Base-by-base conservation (phyloP, 1,140 invertebrate species). In the Drosophila baimaii region DNA sequence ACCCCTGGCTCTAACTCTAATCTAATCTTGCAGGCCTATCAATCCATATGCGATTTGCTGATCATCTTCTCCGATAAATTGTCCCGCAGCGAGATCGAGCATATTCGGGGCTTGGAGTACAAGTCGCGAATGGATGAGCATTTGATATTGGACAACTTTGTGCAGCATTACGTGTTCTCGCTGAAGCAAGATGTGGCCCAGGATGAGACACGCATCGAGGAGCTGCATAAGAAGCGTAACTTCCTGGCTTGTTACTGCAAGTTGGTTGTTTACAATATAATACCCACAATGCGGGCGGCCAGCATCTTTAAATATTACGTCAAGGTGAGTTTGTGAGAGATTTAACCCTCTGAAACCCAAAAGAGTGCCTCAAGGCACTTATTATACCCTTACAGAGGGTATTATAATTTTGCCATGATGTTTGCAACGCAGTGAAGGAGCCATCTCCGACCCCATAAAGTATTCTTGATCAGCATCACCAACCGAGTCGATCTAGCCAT, bases 261-360 rank as follows among this genome's bases (percentile, higher is more conserved):
- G 93, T 93, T 99, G 21, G 97, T 99, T 79, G 97, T 99, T 41
- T 99, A 99, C 93, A 99, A 99, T 92, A 96, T 99, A 71, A 95
- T 99, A 85, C 97, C 97, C 5, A 98, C 98, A 3, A 96, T 96
- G 89, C 95, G 96, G 76, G 98, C 97, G 17, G 96, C 97, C 1
- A 97, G 98, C 92, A 97, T 99, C 62, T 98, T 99, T 92, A 98
- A 99, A 92, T 97, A 99, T 92, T 99, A 99, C 92, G 97, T 99
- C 54, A 99, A 98, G 94, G 96, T 97, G 92, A 88, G 86, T n/a
- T n/a, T n/a, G n/a, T n/a, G n/a, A n/a, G n/a, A n/a, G n/a, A n/a
- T n/a, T n/a, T n/a, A n/a, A n/a, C n/a, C n/a, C n/a, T n/a, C n/a
- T n/a, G n/a, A n/a, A n/a, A n/a, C n/a, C n/a, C n/a, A n/a, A n/a